Evolutionary conservation across 53 echinoderm and acorn worm genomes (phyloP).

Genomic region (Echinometra lucunter): DNA sequence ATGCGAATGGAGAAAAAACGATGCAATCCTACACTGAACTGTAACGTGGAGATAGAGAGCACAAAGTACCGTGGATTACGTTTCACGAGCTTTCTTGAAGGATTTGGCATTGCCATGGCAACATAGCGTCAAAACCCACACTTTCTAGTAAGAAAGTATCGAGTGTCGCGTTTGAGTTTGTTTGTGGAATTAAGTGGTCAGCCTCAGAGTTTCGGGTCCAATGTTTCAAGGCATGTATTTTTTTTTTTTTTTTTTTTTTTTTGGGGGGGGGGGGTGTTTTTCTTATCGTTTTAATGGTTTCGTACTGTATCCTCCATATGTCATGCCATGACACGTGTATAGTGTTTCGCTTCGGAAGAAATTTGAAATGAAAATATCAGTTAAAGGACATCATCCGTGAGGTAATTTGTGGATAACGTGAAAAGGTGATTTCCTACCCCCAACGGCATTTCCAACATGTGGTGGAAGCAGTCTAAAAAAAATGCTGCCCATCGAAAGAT

Average conservation of each 20-base stretch:
- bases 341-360: not conserved
- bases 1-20: not conserved
- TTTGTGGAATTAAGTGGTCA: conserved; percentile 57
- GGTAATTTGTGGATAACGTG: not conserved
- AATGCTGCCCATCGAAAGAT: not conserved
- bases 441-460: not conserved
- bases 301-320: not conserved
- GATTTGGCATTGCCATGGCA: conserved; percentile 50
- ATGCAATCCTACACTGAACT: not conserved
- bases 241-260: not conserved
- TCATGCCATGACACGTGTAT: not conserved
- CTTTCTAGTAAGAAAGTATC: conserved; percentile 58
- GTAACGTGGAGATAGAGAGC: not conserved
- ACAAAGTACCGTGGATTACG: not conserved
- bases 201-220: not conserved
- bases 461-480: not conserved
- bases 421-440: not conserved
- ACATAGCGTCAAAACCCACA: conserved; percentile 64
- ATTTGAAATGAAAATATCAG: not conserved
- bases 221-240: not conserved
- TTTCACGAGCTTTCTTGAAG: conserved; percentile 47
- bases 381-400: not conserved
- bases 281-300: not conserved
- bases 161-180: conserved; percentile 55
- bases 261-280: too few species aligned